phyloP scores from a whole-genome alignment of 2,888 invertebrate species.

The Campopleginae sp. region DNA sequence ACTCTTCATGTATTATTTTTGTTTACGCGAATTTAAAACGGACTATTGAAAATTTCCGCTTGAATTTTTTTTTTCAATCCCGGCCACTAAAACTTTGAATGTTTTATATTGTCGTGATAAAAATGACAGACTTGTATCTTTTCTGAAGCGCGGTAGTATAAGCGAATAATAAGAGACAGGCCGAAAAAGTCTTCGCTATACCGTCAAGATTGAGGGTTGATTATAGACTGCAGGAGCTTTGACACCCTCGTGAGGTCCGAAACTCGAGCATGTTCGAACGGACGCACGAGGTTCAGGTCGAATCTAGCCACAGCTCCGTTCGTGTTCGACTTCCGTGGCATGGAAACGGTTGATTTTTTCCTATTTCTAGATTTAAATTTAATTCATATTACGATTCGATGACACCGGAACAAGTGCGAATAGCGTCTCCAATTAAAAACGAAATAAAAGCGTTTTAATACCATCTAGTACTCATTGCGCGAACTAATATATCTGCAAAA shows the following conservation, averaged over 20 bases:
- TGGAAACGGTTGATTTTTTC: neutral
- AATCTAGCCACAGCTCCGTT: neutral
- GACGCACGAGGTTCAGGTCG: constrained; percentile 9
- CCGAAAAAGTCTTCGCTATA: neutral
- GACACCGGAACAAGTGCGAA: neutral
- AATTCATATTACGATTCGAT: neutral
- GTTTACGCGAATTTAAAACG: neutral
- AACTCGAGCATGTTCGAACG: constrained; percentile 14
- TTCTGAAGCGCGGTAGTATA: neutral
- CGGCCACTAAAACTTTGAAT: neutral
- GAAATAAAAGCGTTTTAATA: neutral
- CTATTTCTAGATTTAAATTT: neutral
- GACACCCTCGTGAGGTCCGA: neutral
- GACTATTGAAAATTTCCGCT: neutral
- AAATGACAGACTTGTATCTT: neutral
- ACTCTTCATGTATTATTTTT: neutral
- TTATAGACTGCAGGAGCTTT: constrained; percentile 16
- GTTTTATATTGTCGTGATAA: neutral
- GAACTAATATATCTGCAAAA: neutral
- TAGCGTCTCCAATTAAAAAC: neutral
- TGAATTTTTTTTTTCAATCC: neutral
- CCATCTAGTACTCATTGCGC: neutral
- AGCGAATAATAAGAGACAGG: neutral
- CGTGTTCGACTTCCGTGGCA: neutral
- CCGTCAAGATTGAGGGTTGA: constrained; percentile 33